Percentiles rank a stretch among this genome's conserved stretches.
These are phyloP conservation scores for Aratinga solstitialis DNA, from an alignment of 2,797 vertebrate species.

Conservation along the genomic window DNA sequence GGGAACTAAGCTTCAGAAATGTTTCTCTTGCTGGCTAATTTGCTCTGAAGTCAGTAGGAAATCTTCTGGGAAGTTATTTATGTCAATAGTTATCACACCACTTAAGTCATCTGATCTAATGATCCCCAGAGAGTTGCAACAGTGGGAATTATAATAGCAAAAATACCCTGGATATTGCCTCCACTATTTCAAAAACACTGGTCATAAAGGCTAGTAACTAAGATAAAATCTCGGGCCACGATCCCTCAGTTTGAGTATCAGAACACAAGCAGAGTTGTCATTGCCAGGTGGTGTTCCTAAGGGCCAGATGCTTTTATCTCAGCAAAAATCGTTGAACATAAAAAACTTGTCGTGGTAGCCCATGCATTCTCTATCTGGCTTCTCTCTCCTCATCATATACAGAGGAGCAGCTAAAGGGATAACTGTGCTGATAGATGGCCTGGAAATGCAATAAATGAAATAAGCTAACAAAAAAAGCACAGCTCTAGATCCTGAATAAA, in stretches of 20 bases:
- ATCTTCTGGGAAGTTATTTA: neutral
- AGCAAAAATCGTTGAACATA: neutral
- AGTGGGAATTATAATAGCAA: constrained; percentile 57
- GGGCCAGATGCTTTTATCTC: neutral
- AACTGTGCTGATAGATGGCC: neutral
- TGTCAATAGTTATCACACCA: no score
- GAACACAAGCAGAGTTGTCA: neutral
- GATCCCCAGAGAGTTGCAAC: constrained; percentile 5
- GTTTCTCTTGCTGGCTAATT: neutral
- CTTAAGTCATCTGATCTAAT: no score
- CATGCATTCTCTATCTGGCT: no score
- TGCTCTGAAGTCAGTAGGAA: constrained; percentile 25
- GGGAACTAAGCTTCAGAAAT: neutral
- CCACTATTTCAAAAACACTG: constrained; percentile 30
- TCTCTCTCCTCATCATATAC: no score
- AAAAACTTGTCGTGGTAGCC: neutral
- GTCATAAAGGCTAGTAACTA: neutral
- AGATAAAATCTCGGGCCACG: neutral
- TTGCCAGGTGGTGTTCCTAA: neutral
- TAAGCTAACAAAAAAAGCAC: neutral
- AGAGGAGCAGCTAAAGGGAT: neutral
- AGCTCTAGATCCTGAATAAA: neutral
- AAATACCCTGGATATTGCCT: constrained; percentile 41
- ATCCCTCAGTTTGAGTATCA: neutral
- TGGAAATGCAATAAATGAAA: neutral